phyloP scores from a whole-genome alignment of 1,140 invertebrate species.

The Colletes gigas region DNA sequence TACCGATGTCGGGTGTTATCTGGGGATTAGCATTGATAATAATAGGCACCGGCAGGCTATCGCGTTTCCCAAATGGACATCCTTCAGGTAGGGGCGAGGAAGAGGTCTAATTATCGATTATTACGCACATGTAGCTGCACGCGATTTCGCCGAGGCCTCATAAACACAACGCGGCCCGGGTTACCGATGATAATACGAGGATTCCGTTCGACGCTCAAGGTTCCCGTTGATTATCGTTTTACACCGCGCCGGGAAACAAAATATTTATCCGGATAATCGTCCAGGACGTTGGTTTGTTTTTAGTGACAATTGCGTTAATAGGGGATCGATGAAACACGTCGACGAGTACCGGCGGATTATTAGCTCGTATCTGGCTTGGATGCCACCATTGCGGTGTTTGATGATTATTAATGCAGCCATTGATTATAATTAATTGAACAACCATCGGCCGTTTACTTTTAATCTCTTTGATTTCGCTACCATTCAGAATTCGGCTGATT shows the following conservation, averaged over 20 bases:
- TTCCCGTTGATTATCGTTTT: not conserved
- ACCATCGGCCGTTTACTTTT: no score
- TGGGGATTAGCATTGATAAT: constrained; percentile 52
- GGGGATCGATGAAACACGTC: not conserved
- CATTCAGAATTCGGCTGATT: no score
- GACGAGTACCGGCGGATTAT: not conserved
- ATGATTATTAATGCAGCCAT: not conserved
- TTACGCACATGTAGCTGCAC: constrained; percentile 31
- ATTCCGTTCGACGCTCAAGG: not conserved
- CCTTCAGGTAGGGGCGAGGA: constrained; percentile 18
- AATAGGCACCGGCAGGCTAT: constrained; percentile 45
- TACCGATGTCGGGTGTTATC: constrained; percentile 52
- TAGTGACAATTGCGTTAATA: constrained; percentile 6
- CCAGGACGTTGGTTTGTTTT: constrained; percentile 1
- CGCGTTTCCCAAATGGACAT: constrained; percentile 50
- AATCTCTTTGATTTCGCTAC: no score
- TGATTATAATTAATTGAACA: no score
- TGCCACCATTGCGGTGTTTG: not conserved
- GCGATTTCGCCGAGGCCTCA: constrained; percentile 29
- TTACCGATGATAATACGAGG: constrained; percentile 25
- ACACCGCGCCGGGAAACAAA: not conserved
- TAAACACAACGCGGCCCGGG: not conserved
- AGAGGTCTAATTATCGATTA: constrained; percentile 56
- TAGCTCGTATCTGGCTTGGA: not conserved
- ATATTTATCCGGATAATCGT: constrained; percentile 23